Evolutionary conservation across 1,140 invertebrate species (phyloP), one percentile per base, ranked within the genome.

Genomic region (Agraylea sexmaculata): DNA sequence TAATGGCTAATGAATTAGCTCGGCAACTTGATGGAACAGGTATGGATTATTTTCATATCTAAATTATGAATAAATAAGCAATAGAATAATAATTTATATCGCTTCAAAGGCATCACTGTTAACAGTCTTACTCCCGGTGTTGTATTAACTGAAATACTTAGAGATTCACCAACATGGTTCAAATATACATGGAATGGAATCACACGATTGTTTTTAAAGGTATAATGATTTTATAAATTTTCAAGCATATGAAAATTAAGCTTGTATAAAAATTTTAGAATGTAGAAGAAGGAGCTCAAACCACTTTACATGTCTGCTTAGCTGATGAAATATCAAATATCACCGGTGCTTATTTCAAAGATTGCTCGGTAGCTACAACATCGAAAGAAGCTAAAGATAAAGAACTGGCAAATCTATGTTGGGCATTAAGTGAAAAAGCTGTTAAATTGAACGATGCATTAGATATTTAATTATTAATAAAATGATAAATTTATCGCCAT

Each of bases 71-170:
- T 7, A 16, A 10, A 32, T 15, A 15, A 32, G 15, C 10, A 13
- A 8, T 32, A 15, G 13, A 32, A 21, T n/a, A 37, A 23, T 16
- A 37, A 7, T 17, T 19, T 20, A 40, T 21, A 21, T 34, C 11
- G 22, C 11, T 41, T 37, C 25, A 22, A 8, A 46, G 70, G 64
- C 4, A 77, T 94, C 0, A 83, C 77, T 1, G 79, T 74, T 0
- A 89, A 91, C 57, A 78, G 77, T 51, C 57, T 89, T 16, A 83
- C 91, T 66, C 89, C 89, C 2, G 88, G 88, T 4, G 52, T 68
- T 5, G 64, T 74, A 2, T 52, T 58, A 12, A 78, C 77, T 1
- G 70, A 74, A 8, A 41, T 55, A 12, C 1, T 45, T 13, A 34
- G 37, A 15, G 21, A 47, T 25, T 11, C 22, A 11, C 12, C 60